Base-by-base conservation (phyloP, 1,140 invertebrate species). In the Lordiphosa clarofinis region DNA sequence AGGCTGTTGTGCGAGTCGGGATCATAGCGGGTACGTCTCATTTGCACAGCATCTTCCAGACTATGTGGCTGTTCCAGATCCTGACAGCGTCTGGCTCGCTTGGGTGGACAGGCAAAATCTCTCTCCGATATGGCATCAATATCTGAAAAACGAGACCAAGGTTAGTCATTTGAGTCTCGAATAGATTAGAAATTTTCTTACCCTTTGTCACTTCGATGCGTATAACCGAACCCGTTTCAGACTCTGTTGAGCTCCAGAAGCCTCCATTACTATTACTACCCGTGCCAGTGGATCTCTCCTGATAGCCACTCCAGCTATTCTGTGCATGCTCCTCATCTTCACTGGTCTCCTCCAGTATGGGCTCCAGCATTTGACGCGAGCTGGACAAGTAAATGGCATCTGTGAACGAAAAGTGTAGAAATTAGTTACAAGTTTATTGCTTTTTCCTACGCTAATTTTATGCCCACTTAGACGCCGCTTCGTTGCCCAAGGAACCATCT, bases 51-150 rank as follows among this genome's bases (percentile, higher is more conserved):
- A 36, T 88, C 84, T 24, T 88, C 84, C 11, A 67, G 15, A 2
- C 52, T 62, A 11, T 70, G 66, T 4, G 56, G 48, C 43, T 63
- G 40, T 9, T 49, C 38, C 7, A 59, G 40, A 10, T 88, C 87
- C 35, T 92, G 91, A n/a, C 64, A 76, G 57, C 92, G 92, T 19
- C 94, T 91, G 15, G 94, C 90, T n/a, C 94, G 90, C 86, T 95
- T 95, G 38, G 94, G 92, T 28, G 95, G 94, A 71, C 94, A 95
- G 15, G 93, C 93, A 56, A 94, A 92, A 87, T 95, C 94, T 49
- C 94, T 91, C 75, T 95, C 94, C 38, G 94, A 95, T 7, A 92
- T 92, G 56, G 91, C 92, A 64, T 92, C 92, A 49, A 89, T 82
- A 81, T 91, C 90, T 91, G 66, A 86, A 46, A 44, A 43, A n/a